Conservation (phyloP, 2,113 vertebrate species). For the Oryzias javanicus region DNA sequence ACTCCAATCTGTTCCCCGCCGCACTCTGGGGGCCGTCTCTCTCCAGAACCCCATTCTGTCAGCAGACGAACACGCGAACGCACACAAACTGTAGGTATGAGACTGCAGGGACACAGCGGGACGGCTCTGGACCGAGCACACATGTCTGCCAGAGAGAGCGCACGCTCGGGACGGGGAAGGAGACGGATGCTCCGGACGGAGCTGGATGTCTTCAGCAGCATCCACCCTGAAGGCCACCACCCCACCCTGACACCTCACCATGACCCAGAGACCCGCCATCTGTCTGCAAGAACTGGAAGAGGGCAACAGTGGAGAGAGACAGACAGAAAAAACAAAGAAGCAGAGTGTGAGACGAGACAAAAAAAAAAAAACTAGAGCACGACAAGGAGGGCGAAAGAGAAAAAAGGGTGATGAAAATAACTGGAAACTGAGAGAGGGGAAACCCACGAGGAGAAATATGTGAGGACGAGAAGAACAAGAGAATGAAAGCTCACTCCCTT, state of each 20-base stretch:
- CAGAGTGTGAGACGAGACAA: not conserved
- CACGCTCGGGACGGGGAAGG: constrained; percentile 16
- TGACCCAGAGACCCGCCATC: constrained; percentile 52
- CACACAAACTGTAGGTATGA: not conserved
- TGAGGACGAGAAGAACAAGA: not conserved
- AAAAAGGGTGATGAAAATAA: constrained; percentile 17
- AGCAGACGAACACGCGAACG: constrained; percentile 26
- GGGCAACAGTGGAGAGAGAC: constrained; percentile 7
- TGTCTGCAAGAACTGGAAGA: constrained; percentile 33
- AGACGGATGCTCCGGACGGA: not conserved
- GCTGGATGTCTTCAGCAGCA: constrained; percentile 16
- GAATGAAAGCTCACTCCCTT: constrained; percentile 1
- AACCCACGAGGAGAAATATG: constrained; percentile 10
- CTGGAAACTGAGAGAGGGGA: constrained; percentile 13
- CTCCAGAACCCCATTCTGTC: constrained; percentile 69
- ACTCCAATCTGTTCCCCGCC: constrained; percentile 73
- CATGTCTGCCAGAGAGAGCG: constrained; percentile 22
- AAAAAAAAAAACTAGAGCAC: constrained; percentile 27
- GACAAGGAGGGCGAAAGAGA: constrained; percentile 1
- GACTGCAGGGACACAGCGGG: constrained; percentile 12
- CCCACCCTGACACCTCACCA: constrained; percentile 39
- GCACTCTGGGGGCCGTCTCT: constrained; percentile 52
- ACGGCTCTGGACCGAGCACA: constrained; percentile 20
- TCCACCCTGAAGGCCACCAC: constrained; percentile 26
- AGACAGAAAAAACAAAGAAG: constrained; percentile 1